Evolutionary conservation across 2,113 vertebrate species (phyloP), one percentile per base, ranked within the genome.

Genomic region (Larimichthys polyactis): DNA sequence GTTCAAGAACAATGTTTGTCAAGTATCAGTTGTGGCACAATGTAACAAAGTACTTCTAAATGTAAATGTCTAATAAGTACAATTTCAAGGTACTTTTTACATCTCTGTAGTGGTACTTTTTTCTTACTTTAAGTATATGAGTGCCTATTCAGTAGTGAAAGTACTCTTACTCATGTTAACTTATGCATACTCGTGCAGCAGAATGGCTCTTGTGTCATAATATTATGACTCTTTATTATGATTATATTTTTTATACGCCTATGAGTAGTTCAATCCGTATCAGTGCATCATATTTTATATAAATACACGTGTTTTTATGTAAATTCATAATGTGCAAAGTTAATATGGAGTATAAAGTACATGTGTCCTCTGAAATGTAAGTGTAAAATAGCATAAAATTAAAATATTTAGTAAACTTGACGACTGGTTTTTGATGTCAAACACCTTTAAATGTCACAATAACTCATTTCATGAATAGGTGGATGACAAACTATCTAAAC

Each of bases 361-460:
- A 22, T 3, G 15, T n/a, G n/a, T 43, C 12, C 32, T 48, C 19
- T 15, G 49, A 69, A 8, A 10, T 22, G 17, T 49, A 51, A 29
- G 55, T 8, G 19, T n/a, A 49, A 20, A 62, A 19, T 32, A 48
- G 48, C 29, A 2, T 52, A n/a, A 14, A 52, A 36, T 27, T 4
- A 8, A 22, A 27, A 29, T 29, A 27, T 20, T 24, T 22, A 24
- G 54, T 55, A 51, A 68, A 54, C 44, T 46, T 24, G 27, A 17
- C 10, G 15, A 27, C 27, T 29, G 46, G 40, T 19, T 10, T 63
- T 55, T 78, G 29, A 78, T 43, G 22, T 71, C 20, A 71, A 65
- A 57, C 17, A 1, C 11, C 29, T 1, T 79, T n/a, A 16, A 3
- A 49, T 64, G 20, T 29, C 6, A 51, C 24, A 48, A 22, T 68